Evolutionary conservation across 2,888 invertebrate species (phyloP), one percentile per base, ranked within the genome.

Genomic region (Cryptocephalus primarius): DNA sequence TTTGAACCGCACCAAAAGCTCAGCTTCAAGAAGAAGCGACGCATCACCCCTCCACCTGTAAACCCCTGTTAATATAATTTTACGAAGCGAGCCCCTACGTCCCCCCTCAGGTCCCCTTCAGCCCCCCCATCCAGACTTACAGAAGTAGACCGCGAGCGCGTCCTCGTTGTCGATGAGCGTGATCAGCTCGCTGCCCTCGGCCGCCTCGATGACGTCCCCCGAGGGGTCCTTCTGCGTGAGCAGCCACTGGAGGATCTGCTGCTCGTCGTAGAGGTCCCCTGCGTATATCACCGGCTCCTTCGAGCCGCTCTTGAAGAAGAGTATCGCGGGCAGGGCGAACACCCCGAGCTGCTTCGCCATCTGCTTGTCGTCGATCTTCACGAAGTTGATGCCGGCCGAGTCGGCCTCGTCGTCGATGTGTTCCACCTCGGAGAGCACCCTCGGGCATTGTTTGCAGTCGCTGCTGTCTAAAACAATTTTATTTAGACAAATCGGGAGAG

Each of bases 391-490:
- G 8, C 90, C 90, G 4, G 87, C 88, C 12, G 82, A 78, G 64
- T 92, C 91, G 0, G 91, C 92, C 56, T 93, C 93, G 63, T 93
- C 93, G 61, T 93, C 93, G 57, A 93, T 93, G 67, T 91, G 90
- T 64, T 92, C 92, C 55, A 92, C 85, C 69, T 91, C 91, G 34
- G 80, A 77, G 57, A 92, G 75, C 31, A 92, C 92, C 65, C 85
- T 80, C 56, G 88, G 87, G 67, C 92, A 93, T 71, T 92, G 92
- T 72, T 91, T 92, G 75, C 92, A 92, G 73, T 92, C 91, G 76
- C 88, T 88, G 77, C 90, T 90, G 75, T 91, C 92, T 92, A 75
- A 72, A 80, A 80, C 49, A 53, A 42, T 45, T 44, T 22, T 49
- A 46, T 53, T 49, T 42, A 45, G 47, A 22, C 22, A 22, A 22